These are phyloP conservation scores for Lypha dubia DNA, from an alignment of 2,888 invertebrate species.

Conservation along the genomic window DNA sequence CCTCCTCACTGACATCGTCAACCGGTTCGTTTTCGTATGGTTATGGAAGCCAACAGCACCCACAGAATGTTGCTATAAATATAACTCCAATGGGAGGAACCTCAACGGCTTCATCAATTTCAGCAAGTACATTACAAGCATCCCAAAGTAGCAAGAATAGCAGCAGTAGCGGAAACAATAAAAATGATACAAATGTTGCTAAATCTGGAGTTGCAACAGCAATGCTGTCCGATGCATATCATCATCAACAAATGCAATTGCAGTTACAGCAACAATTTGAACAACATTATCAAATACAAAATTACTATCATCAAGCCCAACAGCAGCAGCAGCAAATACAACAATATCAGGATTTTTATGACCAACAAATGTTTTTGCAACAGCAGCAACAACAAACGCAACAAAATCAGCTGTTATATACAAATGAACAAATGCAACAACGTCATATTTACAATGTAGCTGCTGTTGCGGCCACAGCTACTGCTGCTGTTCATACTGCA, in stretches of 20 bases:
- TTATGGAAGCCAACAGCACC: slow-evolving; percentile 61
- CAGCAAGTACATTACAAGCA: slow-evolving; percentile 51
- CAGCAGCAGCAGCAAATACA: slow-evolving; percentile 72
- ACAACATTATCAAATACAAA: slow-evolving; percentile 75
- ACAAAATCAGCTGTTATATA: slow-evolving; percentile 71
- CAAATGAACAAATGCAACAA: slow-evolving; percentile 63
- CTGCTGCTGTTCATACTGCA: slow-evolving; percentile 29
- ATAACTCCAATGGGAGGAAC: slow-evolving; percentile 64
- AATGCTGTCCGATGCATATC: slow-evolving; percentile 73
- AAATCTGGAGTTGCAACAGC: slow-evolving; percentile 29
- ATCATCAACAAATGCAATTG: slow-evolving; percentile 74
- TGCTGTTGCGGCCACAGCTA: slow-evolving; percentile 43
- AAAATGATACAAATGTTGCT: slow-evolving; percentile 34
- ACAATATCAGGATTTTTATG: slow-evolving; percentile 71
- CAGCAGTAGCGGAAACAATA: slow-evolving; percentile 34
- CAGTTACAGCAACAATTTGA: slow-evolving; percentile 75
- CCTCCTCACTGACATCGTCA: slow-evolving; percentile 55
- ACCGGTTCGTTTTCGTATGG: slow-evolving; percentile 65
- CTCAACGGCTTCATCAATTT: slow-evolving; percentile 40
- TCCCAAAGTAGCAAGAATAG: slow-evolving; percentile 26
- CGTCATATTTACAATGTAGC: slow-evolving; percentile 60
- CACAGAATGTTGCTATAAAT: slow-evolving; percentile 58
- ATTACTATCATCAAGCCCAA: slow-evolving; percentile 71
- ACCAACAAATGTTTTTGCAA: slow-evolving; percentile 67
- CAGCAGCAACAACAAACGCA: slow-evolving; percentile 74